Conservation (phyloP, 2,113 vertebrate genomes). For the Sclerurus mexicanus region DNA sequence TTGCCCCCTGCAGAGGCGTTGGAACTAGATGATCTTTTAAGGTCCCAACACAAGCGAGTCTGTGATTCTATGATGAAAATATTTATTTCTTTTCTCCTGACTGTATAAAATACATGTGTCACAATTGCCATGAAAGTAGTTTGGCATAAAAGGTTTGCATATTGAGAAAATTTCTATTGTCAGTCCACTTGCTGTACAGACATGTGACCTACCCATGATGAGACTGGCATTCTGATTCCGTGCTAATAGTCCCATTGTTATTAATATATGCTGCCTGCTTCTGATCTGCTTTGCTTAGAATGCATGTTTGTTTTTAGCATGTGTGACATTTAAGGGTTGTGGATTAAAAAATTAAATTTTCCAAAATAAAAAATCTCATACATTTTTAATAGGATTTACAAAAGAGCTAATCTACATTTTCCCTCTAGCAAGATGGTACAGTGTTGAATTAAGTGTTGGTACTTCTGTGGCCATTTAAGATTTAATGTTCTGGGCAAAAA, state of each 20-base stretch:
- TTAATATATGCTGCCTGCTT: slow-evolving; percentile 28
- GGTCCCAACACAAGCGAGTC: not conserved
- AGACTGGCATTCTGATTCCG: slow-evolving; percentile 24
- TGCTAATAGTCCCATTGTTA: slow-evolving; percentile 28
- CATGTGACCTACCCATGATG: not conserved
- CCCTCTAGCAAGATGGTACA: slow-evolving; percentile 30
- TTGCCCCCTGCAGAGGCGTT: not conserved
- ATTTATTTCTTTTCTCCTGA: not conserved
- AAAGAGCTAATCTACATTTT: slow-evolving; percentile 40
- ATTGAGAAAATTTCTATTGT: slow-evolving; percentile 5
- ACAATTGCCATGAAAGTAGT: not conserved
- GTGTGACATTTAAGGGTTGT: not conserved
- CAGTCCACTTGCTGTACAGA: not conserved
- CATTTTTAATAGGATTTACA: slow-evolving; percentile 51
- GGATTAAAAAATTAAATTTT: slow-evolving; percentile 42
- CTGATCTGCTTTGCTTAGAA: slow-evolving; percentile 48
- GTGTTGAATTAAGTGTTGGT: slow-evolving; percentile 42
- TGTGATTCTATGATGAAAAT: not conserved
- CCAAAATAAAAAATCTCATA: not conserved
- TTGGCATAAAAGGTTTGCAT: not conserved
- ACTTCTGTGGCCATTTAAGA: slow-evolving; percentile 22
- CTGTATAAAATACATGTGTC: not conserved
- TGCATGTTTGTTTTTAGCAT: slow-evolving; percentile 36
- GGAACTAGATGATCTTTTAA: not conserved
- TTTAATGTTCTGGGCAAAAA: slow-evolving; percentile 22